Conservation (phyloP, 2,113 vertebrate genomes). For the Tragelaphus strepsiceros region DNA sequence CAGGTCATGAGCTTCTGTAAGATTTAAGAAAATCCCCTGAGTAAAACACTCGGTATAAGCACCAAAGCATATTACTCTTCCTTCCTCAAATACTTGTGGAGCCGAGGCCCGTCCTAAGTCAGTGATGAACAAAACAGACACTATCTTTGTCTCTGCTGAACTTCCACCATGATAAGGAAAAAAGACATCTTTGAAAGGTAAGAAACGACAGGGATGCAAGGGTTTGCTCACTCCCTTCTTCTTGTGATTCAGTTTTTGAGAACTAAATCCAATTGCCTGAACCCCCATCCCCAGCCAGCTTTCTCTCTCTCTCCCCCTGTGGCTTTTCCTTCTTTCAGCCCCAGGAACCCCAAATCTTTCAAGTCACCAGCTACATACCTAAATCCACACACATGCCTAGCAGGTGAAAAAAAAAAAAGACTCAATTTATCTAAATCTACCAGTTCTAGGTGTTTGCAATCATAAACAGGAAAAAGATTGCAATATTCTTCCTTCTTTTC, state of each 20-base stretch:
- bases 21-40: neutral
- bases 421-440: neutral
- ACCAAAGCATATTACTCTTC: neutral
- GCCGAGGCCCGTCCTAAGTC: neutral
- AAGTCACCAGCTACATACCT: neutral
- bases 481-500: neutral
- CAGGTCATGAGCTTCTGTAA: neutral
- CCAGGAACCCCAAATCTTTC: neutral
- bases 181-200: neutral
- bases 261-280: neutral
- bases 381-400: neutral
- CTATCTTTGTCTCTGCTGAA: neutral
- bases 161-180: neutral
- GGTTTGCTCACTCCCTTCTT: neutral
- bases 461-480: neutral
- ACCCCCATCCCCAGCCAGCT: neutral
- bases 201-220: neutral
- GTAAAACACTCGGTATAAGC: fast-evolving
- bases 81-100: neutral
- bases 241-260: neutral
- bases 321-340: neutral
- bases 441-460: neutral
- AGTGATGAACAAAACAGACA: neutral
- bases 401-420: neutral
- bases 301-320: neutral